Percentiles rank a stretch among this genome's conserved stretches.
Evolutionary conservation across 2,888 invertebrate species (phyloP).

Genomic region (Podabrus alpinus): DNA sequence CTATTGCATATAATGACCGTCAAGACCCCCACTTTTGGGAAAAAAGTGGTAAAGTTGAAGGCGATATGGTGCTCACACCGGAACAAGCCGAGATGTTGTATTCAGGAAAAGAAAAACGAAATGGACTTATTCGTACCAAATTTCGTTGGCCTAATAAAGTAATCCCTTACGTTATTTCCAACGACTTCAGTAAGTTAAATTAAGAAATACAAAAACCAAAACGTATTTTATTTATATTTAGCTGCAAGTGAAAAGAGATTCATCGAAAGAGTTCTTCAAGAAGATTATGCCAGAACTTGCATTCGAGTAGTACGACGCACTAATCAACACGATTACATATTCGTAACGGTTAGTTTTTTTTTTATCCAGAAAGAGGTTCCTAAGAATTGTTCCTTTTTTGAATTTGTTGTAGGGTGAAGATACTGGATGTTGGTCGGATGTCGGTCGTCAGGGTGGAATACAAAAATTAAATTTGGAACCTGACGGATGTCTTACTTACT

Average conservation of each 20-base stretch:
- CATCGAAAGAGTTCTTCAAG: neutral
- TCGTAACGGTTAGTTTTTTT: slow-evolving; percentile 10
- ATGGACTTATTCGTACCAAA: neutral
- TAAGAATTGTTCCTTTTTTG: neutral
- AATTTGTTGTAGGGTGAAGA: neutral
- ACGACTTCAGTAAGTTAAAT: neutral
- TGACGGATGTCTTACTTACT: slow-evolving; percentile 41
- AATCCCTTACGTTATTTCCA: slow-evolving; percentile 6
- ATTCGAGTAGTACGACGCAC: slow-evolving; percentile 1
- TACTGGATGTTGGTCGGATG: neutral
- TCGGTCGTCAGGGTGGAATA: neutral
- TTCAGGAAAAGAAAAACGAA: neutral
- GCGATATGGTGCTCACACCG: no score
- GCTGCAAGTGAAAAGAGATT: neutral
- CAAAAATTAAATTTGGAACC: slow-evolving; percentile 8
- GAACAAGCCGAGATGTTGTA: no score
- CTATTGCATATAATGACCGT: no score
- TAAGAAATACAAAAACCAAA: neutral
- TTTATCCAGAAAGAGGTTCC: neutral
- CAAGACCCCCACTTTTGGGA: no score
- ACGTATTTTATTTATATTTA: neutral
- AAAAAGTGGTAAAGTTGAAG: no score
- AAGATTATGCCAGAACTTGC: slow-evolving; percentile 8
- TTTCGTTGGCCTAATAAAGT: no score
- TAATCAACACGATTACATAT: slow-evolving; percentile 9